Evolutionary conservation across 1,140 invertebrate genomes (phyloP).

Genomic region (Conus ventricosus): DNA sequence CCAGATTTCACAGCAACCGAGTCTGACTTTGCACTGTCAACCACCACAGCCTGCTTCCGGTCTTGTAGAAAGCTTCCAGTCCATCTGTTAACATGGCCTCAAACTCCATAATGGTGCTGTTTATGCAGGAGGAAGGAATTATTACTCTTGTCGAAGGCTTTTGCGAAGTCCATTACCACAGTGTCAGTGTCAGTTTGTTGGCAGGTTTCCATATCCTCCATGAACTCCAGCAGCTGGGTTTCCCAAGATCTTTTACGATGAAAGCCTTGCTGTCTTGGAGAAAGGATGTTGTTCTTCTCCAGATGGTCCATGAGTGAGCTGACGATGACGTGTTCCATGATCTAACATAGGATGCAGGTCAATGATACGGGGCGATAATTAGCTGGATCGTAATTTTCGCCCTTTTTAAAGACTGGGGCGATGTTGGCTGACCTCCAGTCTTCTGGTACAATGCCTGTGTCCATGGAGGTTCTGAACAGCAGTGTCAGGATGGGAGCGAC

Average conservation of each 20-base stretch:
- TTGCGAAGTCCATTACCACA: conserved; percentile 22
- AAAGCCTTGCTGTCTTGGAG: conserved; percentile 37
- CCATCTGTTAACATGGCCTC: conserved; percentile 34
- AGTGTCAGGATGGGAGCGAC: conserved; percentile 30
- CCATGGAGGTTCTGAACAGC: conserved; percentile 37
- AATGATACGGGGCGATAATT: conserved; percentile 44
- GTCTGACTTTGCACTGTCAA: conserved; percentile 34
- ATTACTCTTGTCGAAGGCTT: conserved; percentile 42
- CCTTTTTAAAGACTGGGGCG: conserved; percentile 21
- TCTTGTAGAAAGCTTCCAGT: conserved; percentile 34
- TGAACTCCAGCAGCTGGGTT: conserved; percentile 45
- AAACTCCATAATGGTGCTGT: conserved; percentile 36
- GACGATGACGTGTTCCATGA: conserved; percentile 31
- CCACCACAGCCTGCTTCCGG: conserved; percentile 40
- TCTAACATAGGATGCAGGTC: conserved; percentile 39
- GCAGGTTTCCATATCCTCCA: conserved; percentile 31
- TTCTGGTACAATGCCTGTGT: conserved; percentile 34
- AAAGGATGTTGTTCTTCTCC: conserved; percentile 26
- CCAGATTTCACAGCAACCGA: conserved; percentile 18
- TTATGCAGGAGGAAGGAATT: conserved; percentile 38
- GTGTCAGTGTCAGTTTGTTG: conserved; percentile 35
- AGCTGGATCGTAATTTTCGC: conserved; percentile 28
- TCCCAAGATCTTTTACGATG: conserved; percentile 34
- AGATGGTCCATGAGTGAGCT: conserved; percentile 36
- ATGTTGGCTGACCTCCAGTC: conserved; percentile 40